phyloP scores from a whole-genome alignment of 2,888 invertebrate species.

The Zelleria hepariella region DNA sequence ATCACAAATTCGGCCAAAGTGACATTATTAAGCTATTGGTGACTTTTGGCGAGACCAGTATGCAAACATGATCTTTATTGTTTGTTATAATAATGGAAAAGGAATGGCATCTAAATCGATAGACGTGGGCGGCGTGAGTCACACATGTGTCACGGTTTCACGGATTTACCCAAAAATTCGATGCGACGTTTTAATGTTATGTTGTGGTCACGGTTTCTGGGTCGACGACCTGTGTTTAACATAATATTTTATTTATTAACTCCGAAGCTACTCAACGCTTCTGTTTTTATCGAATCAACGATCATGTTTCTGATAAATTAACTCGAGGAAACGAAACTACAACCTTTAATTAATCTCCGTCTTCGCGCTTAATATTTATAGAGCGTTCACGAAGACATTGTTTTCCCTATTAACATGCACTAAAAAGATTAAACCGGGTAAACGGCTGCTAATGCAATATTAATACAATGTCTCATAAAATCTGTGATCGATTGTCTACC shows the following conservation, averaged over 20 bases:
- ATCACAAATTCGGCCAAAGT: not conserved
- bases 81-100: not conserved
- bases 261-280: not conserved
- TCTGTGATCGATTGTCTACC: conserved; percentile 3
- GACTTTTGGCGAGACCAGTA: not conserved
- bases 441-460: not conserved
- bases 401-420: not conserved
- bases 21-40: not conserved
- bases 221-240: not conserved
- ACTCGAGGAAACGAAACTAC: not conserved
- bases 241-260: not conserved
- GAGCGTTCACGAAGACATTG: not conserved
- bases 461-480: conserved; percentile 2
- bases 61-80: not conserved
- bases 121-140: conserved; percentile 30
- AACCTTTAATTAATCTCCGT: not conserved
- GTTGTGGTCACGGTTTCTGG: conserved; percentile 18
- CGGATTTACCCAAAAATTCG: conserved; percentile 42
- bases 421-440: not conserved
- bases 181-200: conserved; percentile 13
- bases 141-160: conserved; percentile 42
- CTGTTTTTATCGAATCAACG: not conserved
- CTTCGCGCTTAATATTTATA: not conserved
- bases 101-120: not conserved
- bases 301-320: not conserved